Evolutionary conservation across 2,113 vertebrate genomes (phyloP).

Genomic region (Paralichthys olivaceus): DNA sequence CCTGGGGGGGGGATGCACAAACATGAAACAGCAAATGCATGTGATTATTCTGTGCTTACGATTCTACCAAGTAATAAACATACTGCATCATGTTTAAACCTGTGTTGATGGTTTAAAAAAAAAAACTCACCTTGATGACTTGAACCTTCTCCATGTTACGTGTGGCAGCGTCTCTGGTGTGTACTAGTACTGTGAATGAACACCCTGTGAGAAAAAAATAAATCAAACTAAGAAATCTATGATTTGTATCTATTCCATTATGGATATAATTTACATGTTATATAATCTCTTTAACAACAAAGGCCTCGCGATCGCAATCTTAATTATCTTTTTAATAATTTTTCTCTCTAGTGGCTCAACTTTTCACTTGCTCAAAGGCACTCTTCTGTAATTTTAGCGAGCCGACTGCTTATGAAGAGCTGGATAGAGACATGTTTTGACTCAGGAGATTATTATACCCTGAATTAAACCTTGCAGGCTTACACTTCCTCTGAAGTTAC

Average conservation of each 20-base stretch:
- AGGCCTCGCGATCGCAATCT: not conserved
- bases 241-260: not conserved
- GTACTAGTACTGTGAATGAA: constrained; percentile 96
- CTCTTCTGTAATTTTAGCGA: no score
- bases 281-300: not conserved
- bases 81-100: not conserved
- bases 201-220: constrained; percentile 84
- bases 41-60: not conserved
- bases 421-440: no score
- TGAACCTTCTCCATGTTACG: constrained; percentile 99
- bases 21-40: not conserved
- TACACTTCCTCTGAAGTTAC: no score
- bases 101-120: not conserved
- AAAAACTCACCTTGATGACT: constrained; percentile 92
- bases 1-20: constrained; percentile 75
- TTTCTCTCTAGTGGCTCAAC: no score
- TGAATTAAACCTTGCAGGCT: no score
- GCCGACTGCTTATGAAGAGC: no score
- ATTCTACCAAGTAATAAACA: not conserved
- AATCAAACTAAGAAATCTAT: not conserved
- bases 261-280: not conserved
- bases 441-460: no score
- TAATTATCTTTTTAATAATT: no score
- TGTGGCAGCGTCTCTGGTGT: constrained; percentile 94
- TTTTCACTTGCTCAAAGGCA: no score